Evolutionary conservation across 64 coral and sea anemone genomes (phyloP).

Genomic region (Montipora efflorescens): DNA sequence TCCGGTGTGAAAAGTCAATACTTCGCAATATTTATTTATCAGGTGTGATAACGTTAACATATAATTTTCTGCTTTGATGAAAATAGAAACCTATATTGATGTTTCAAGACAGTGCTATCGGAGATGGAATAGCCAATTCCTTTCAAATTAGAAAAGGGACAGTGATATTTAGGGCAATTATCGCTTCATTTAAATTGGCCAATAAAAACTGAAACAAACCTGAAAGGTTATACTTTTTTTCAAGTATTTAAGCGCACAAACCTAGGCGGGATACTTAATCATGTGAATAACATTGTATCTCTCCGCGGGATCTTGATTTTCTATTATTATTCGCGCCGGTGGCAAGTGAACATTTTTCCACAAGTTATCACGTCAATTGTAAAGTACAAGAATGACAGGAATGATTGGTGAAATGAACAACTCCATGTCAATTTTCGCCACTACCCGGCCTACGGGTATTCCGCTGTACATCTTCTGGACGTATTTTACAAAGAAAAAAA

Average conservation of each 20-base stretch:
- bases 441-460: background rate
- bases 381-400: background rate
- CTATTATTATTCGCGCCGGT: background rate
- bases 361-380: background rate
- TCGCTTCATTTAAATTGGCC: constrained; percentile 15
- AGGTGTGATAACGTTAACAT: background rate
- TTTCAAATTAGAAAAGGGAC: background rate
- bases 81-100: background rate
- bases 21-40: background rate
- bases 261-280: background rate
- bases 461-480: background rate
- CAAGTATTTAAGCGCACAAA: background rate
- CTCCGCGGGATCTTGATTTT: constrained; percentile 26
- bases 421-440: background rate
- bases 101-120: background rate
- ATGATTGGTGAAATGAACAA: constrained; percentile 8
- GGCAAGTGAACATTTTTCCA: background rate
- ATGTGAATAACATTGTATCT: constrained; percentile 6
- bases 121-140: background rate
- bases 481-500: background rate
- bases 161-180: background rate
- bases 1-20: constrained; percentile 17
- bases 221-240: background rate
- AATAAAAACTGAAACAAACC: background rate
- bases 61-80: background rate